Conservation (phyloP, 1,140 invertebrate species). For the Pteromalus puparum region DNA sequence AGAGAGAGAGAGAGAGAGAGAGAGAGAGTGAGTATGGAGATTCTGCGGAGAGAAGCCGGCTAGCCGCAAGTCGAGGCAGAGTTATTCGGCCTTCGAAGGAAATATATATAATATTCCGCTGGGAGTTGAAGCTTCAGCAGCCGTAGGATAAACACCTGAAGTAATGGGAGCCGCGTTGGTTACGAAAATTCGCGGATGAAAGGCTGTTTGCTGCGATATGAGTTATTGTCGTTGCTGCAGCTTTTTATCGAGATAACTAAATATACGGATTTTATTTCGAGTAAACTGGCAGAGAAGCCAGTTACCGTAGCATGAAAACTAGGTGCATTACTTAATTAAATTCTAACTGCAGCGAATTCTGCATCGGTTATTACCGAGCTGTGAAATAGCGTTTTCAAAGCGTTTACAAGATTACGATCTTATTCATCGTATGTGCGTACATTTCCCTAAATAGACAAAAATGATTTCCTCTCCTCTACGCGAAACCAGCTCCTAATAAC, state of each 20-base stretch:
- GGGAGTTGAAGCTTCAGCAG: not conserved
- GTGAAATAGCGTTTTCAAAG: not conserved
- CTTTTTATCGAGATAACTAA: no score
- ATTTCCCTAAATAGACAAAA: not conserved
- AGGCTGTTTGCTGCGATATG: no score
- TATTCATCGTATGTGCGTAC: not conserved
- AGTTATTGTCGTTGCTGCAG: no score
- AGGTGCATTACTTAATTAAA: not conserved
- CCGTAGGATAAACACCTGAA: not conserved
- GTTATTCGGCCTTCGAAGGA: constrained; percentile 27
- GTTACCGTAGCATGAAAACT: no score
- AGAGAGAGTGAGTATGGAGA: not conserved
- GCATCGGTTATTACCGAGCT: not conserved
- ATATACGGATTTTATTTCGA: no score
- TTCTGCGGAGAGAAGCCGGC: not conserved
- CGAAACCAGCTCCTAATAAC: not conserved
- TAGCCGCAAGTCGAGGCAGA: constrained; percentile 23
- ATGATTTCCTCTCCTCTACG: not conserved
- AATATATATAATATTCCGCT: no score
- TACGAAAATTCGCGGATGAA: not conserved
- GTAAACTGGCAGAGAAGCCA: no score
- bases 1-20: not conserved
- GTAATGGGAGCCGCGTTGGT: not conserved
- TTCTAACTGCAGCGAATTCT: not conserved
- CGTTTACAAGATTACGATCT: no score